Percentiles rank a stretch among this genome's conserved stretches.
Conservation (phyloP, 2,113 vertebrate species). For the Cavia porcellus region DNA sequence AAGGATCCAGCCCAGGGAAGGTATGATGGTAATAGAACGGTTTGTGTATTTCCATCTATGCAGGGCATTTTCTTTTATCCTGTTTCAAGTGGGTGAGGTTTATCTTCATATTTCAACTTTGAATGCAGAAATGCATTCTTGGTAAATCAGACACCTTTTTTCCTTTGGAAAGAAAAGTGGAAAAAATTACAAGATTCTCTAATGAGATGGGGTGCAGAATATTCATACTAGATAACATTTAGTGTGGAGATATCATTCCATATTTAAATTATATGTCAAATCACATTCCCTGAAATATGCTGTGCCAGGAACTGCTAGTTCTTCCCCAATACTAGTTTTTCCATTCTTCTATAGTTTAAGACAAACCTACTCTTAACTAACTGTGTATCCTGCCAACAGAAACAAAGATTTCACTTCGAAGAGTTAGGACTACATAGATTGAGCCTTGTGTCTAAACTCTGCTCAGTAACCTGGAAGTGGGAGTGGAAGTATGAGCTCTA, state of each 20-base stretch:
- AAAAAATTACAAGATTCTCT: constrained; percentile 62
- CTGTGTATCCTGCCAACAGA: not conserved
- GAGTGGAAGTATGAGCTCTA: not conserved
- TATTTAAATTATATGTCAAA: constrained; percentile 55
- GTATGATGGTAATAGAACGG: not conserved
- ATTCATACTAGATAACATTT: constrained; percentile 59
- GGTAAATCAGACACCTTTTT: constrained; percentile 65
- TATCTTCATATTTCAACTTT: constrained; percentile 65
- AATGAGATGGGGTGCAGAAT: constrained; percentile 52
- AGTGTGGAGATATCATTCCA: not conserved
- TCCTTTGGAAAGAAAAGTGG: constrained; percentile 66
- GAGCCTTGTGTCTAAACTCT: not conserved
- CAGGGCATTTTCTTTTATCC: constrained; percentile 67
- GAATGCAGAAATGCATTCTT: constrained; percentile 68
- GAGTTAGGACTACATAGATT: not conserved
- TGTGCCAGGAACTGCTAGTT: constrained; percentile 35
- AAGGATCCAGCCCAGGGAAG: constrained; percentile 11
- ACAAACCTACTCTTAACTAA: constrained; percentile 37
- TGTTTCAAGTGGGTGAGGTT: constrained; percentile 64
- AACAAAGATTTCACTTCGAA: not conserved
- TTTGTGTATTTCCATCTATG: constrained; percentile 14
- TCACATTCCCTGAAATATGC: constrained; percentile 1
- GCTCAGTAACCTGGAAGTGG: not conserved
- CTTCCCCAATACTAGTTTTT: not conserved
- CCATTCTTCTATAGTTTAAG: not conserved